These are phyloP conservation scores for Rhagologus leucostigma DNA, from an alignment of 2,113 vertebrate genomes.

Conservation along the genomic window DNA sequence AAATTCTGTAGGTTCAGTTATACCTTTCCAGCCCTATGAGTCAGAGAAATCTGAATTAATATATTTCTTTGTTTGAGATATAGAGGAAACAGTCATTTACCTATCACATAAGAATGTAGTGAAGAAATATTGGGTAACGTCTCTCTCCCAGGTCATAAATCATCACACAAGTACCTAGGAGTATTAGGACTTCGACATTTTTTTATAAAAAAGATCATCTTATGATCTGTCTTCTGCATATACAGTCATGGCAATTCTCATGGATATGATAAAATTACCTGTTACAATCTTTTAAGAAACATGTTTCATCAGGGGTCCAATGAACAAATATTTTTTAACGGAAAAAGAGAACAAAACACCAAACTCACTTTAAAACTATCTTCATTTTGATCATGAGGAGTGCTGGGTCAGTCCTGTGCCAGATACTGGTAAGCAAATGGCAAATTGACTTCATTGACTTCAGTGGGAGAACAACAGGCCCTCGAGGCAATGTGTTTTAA, in stretches of 20 bases:
- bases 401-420: neutral
- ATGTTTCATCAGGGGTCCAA: neutral
- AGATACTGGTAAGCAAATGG: neutral
- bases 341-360: neutral
- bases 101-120: neutral
- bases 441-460: neutral
- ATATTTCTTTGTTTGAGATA: neutral
- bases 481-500: conserved; percentile 4
- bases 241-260: neutral
- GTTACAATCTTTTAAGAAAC: neutral
- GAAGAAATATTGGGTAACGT: neutral
- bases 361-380: neutral
- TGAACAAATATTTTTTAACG: neutral
- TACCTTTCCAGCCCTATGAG: neutral
- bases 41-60: neutral
- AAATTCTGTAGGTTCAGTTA: neutral
- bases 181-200: neutral
- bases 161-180: neutral
- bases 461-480: neutral
- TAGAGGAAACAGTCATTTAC: neutral
- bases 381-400: neutral
- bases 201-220: neutral
- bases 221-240: neutral
- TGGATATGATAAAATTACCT: neutral
- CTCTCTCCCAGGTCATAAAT: neutral